Conservation (phyloP, 2,888 invertebrate genomes). For the Ryuthela nishihirai region DNA sequence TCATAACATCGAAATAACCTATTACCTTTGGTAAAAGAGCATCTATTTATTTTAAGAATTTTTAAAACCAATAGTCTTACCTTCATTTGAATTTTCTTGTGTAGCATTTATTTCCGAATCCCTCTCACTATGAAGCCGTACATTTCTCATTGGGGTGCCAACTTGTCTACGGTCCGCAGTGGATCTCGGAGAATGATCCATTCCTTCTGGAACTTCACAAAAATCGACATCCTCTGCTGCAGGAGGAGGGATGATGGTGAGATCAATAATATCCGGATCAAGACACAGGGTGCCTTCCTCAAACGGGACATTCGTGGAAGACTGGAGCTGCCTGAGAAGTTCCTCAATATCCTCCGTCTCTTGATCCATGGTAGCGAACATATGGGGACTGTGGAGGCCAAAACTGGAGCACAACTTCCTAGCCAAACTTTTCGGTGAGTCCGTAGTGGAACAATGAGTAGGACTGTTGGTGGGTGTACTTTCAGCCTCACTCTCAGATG, state of each 20-base stretch:
- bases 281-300: slow-evolving; percentile 58
- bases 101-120: no score
- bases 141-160: no score
- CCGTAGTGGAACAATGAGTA: slow-evolving; percentile 56
- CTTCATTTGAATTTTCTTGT: no score
- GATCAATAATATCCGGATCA: slow-evolving; percentile 84
- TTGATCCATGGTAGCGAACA: slow-evolving; percentile 47
- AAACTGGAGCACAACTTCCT: slow-evolving; percentile 62
- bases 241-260: slow-evolving; percentile 81
- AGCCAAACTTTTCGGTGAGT: neutral
- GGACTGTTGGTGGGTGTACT: slow-evolving; percentile 78
- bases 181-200: slow-evolving; percentile 3
- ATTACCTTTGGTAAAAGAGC: no score
- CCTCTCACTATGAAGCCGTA: no score
- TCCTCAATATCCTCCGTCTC: slow-evolving; percentile 48
- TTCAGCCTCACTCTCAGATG: slow-evolving; percentile 79
- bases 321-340: slow-evolving; percentile 50
- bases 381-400: slow-evolving; percentile 76
- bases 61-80: no score
- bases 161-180: neutral
- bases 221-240: slow-evolving; percentile 60
- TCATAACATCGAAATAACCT: no score
- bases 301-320: slow-evolving; percentile 49
- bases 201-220: slow-evolving; percentile 17
- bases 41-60: no score